Evolutionary conservation across 2,113 vertebrate genomes (phyloP), one percentile per base, ranked within the genome.

Genomic region (Lagenorhynchus albirostris): DNA sequence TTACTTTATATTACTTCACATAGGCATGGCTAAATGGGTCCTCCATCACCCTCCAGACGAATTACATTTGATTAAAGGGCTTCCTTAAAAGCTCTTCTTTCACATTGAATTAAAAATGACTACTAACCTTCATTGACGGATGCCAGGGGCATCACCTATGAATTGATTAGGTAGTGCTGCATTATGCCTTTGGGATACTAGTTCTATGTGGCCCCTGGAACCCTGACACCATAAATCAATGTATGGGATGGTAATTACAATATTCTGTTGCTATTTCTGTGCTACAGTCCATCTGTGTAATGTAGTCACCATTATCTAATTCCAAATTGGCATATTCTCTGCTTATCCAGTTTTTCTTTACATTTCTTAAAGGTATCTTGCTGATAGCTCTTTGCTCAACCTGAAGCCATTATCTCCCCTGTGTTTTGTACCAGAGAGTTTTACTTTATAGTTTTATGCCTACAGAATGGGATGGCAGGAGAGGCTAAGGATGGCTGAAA

Each of bases 81-180:
- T 96, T 94, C 55, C 94, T 97, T 98, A 94, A 98, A 97, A 97
- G 93, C 96, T 92, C 81, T 92, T 89, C 73, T 95, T 92, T 95
- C 81, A 92, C 96, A 96, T 76, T 96, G 92, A 87, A 96, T 97
- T 98, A 97, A 65, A 88, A 97, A 73, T 73, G 47, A 65, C 96
- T 63, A 15, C 93, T 97, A 94, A 93, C 92, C 96, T 80, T 92
- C 95, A 97, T 80, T 97, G 94, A 79, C 91, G 68, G 92, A 65
- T 89, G 96, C 47, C 62, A 38, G 71, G 76, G 38, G 98, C 95
- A 71, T 97, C 97, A 96, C 76, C 93, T 63, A 44, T 73, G 87
- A 95, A 98, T 94, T 92, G 95, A 98, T 98, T 94, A 71, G 79
- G 58, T 33, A 89, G 53, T 84, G 70, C 38, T 70, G 26, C 74